A percentile compares a stretch with the other conserved stretches of the same genome.
Evolutionary conservation across 2,888 invertebrate genomes (phyloP).

Genomic region (Marasmarcha lunaedactyla): DNA sequence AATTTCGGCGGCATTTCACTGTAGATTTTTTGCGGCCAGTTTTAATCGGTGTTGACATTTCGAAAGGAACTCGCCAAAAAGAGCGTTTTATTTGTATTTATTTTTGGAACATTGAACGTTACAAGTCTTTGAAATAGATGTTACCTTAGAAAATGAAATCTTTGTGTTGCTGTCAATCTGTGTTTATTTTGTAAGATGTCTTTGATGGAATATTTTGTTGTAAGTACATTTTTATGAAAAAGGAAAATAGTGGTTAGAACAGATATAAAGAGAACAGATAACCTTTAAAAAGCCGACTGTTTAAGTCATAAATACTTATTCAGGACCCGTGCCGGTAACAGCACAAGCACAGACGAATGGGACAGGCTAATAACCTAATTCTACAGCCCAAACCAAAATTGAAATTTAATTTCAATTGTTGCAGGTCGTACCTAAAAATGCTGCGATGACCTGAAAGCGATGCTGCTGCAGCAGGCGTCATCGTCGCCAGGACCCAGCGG

Average conservation of each 20-base stretch:
- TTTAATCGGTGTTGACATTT: conserved; percentile 62
- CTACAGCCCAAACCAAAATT: too few species aligned
- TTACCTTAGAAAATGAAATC: background rate
- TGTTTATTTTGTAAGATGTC: background rate
- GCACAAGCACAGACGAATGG: too few species aligned
- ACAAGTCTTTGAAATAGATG: background rate
- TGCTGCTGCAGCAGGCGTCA: conserved; percentile 65
- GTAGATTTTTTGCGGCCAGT: conserved; percentile 51
- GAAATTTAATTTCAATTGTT: conserved; percentile 23
- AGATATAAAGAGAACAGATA: too few species aligned
- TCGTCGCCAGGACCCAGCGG: conserved; percentile 64
- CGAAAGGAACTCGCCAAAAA: conserved; percentile 24
- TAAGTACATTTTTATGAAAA: too few species aligned
- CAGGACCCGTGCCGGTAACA: too few species aligned
- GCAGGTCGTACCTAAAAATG: conserved; percentile 40
- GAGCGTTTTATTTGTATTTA: conserved; percentile 32
- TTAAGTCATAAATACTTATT: too few species aligned
- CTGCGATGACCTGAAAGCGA: conserved; percentile 57
- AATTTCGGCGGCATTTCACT: conserved; percentile 41
- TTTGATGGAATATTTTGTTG: too few species aligned
- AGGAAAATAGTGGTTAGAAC: too few species aligned
- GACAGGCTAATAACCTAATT: too few species aligned
- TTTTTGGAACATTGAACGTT: conserved; percentile 23
- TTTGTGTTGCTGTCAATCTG: background rate
- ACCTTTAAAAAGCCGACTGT: too few species aligned